These are phyloP conservation scores for Athene noctua DNA, from an alignment of 2,113 vertebrate genomes.

Conservation along the genomic window DNA sequence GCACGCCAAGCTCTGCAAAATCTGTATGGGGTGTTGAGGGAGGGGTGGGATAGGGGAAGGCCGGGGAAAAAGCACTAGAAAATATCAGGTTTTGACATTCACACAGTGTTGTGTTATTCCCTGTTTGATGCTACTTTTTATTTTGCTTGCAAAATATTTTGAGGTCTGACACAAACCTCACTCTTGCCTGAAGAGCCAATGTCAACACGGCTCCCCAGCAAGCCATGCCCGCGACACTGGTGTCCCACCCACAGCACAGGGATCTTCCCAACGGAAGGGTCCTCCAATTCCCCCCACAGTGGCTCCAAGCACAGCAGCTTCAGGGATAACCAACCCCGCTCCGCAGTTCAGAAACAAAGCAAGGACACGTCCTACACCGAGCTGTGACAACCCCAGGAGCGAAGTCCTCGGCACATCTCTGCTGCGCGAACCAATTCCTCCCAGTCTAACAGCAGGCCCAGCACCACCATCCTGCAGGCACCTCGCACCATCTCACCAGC, in stretches of 20 bases:
- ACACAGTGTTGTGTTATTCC: not conserved
- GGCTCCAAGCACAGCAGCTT: not conserved
- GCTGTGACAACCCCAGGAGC: not conserved
- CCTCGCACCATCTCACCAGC: not conserved
- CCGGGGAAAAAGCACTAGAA: not conserved
- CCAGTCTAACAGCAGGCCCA: not conserved
- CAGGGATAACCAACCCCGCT: rapidly evolving
- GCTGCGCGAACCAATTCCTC: not conserved
- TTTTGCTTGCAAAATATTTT: not conserved
- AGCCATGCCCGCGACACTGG: rapidly evolving
- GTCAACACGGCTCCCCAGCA: not conserved
- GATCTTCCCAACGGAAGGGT: not conserved
- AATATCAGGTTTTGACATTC: not conserved
- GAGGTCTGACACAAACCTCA: not conserved
- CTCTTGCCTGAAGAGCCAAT: not conserved
- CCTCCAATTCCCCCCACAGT: not conserved
- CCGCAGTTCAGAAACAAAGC: not conserved
- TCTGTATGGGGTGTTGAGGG: not conserved
- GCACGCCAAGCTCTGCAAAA: not conserved
- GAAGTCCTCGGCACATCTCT: not conserved
- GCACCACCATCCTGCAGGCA: not conserved
- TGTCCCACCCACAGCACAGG: not conserved
- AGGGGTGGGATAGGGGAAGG: not conserved
- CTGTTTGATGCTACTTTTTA: not conserved
- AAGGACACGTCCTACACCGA: rapidly evolving